phyloP scores from a whole-genome alignment of 2,797 vertebrate species.

The Chrosomus eos region DNA sequence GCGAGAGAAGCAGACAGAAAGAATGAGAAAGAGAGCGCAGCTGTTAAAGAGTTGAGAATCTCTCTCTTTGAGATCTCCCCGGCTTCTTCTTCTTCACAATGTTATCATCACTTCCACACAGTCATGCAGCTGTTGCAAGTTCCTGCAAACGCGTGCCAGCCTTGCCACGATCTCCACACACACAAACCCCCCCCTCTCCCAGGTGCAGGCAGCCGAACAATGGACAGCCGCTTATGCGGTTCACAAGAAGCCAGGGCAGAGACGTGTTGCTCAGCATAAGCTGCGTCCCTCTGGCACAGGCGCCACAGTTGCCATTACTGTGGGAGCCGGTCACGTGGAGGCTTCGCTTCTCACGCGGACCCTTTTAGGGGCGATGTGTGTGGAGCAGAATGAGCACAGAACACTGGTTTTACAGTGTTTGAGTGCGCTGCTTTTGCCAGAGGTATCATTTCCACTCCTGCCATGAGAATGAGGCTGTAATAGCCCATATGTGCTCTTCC shows the following conservation, averaged over 20 bases:
- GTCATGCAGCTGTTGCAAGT: conserved; percentile 31
- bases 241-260: conserved; percentile 12
- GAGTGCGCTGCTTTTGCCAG: conserved; percentile 31
- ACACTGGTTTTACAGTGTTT: conserved; percentile 14
- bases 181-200: conserved; percentile 42
- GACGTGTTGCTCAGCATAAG: conserved; percentile 3
- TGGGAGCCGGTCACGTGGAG: conserved; percentile 63
- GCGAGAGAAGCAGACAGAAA: neutral
- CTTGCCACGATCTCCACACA: neutral
- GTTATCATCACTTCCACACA: conserved; percentile 50
- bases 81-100: conserved; percentile 49
- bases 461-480: conserved; percentile 39
- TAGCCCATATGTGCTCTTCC: conserved; percentile 41
- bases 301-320: conserved; percentile 63
- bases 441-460: conserved; percentile 16
- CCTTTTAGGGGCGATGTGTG: neutral
- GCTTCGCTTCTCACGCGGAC: conserved; percentile 26
- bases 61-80: conserved; percentile 13
- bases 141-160: conserved; percentile 11
- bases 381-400: conserved; percentile 17
- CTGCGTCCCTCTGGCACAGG: conserved; percentile 22
- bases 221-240: conserved; percentile 20
- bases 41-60: conserved; percentile 25
- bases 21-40: neutral
- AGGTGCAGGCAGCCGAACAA: conserved; percentile 42